A percentile compares a stretch with the other conserved stretches of the same genome.
Evolutionary conservation across 2,888 invertebrate species (phyloP).

Genomic region (Drosophila subquinaria): DNA sequence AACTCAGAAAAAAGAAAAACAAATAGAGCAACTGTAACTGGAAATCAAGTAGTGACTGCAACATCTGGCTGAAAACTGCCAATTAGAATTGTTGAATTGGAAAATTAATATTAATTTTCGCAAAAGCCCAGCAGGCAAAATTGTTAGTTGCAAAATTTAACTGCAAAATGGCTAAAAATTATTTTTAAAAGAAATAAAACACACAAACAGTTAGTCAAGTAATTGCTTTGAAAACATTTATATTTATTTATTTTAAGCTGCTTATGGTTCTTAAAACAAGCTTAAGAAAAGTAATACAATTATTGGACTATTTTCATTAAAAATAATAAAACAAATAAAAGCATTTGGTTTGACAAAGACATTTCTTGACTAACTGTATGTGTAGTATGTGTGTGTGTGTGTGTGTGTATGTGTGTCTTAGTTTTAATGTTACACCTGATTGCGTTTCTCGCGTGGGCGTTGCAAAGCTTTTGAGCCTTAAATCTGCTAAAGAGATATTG

Average conservation of each 20-base stretch:
- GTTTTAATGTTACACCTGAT: neutral
- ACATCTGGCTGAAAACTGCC: conserved; percentile 9
- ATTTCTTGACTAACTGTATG: neutral
- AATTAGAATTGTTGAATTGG: conserved; percentile 17
- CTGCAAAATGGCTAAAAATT: neutral
- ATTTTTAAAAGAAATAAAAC: neutral
- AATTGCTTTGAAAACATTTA: neutral
- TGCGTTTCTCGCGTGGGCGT: conserved; percentile 9
- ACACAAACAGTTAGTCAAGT: neutral
- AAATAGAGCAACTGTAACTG: conserved; percentile 3
- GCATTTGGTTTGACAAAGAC: neutral
- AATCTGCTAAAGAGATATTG: conserved; percentile 13
- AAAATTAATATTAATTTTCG: conserved; percentile 11
- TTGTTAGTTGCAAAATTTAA: neutral
- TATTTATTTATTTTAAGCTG: no score
- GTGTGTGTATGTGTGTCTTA: neutral
- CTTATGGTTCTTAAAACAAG: no score
- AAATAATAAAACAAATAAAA: no score
- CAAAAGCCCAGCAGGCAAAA: neutral
- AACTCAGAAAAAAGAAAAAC: neutral
- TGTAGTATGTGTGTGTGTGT: neutral
- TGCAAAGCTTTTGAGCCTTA: conserved; percentile 8
- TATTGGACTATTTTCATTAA: no score
- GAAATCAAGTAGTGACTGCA: neutral
- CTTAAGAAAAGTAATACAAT: no score